These are phyloP conservation scores for Prochilodus magdalenae DNA, from an alignment of 2,113 vertebrate genomes.

Conservation along the genomic window DNA sequence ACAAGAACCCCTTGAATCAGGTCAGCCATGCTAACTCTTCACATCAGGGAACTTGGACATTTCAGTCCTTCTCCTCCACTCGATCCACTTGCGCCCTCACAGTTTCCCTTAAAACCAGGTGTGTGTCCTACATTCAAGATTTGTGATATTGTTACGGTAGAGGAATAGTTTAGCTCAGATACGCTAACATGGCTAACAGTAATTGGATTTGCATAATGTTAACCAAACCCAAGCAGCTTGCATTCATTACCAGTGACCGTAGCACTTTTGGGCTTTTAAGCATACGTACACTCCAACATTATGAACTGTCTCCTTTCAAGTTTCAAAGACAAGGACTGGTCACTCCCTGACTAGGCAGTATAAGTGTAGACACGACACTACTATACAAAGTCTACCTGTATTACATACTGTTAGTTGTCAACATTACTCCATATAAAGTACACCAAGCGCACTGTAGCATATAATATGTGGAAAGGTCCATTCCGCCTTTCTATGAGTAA, in stretches of 20 bases:
- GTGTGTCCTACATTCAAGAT: constrained; percentile 35
- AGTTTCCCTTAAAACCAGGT: background rate
- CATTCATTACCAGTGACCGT: background rate
- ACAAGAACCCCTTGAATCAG: constrained; percentile 16
- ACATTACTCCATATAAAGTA: constrained; percentile 73
- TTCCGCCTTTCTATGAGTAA: constrained; percentile 53
- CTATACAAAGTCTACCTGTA: constrained; percentile 65
- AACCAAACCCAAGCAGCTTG: background rate
- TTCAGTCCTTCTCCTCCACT: background rate
- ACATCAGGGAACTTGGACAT: constrained; percentile 14
- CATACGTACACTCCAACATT: background rate
- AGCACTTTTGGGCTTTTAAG: background rate
- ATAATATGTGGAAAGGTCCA: constrained; percentile 37
- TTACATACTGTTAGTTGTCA: constrained; percentile 68
- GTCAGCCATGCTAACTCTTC: constrained; percentile 9
- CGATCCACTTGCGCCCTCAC: background rate
- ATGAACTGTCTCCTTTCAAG: background rate
- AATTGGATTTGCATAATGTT: constrained; percentile 12
- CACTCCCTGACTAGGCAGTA: constrained; percentile 36
- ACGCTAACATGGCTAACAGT: background rate
- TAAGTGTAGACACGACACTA: constrained; percentile 29
- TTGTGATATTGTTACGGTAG: background rate
- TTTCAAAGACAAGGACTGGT: constrained; percentile 20
- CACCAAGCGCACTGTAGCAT: constrained; percentile 63
- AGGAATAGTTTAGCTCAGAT: background rate